Percentiles rank a stretch among this genome's conserved stretches.
phyloP scores from a whole-genome alignment of 2,888 invertebrate species.

The Steinernema scapterisci region DNA sequence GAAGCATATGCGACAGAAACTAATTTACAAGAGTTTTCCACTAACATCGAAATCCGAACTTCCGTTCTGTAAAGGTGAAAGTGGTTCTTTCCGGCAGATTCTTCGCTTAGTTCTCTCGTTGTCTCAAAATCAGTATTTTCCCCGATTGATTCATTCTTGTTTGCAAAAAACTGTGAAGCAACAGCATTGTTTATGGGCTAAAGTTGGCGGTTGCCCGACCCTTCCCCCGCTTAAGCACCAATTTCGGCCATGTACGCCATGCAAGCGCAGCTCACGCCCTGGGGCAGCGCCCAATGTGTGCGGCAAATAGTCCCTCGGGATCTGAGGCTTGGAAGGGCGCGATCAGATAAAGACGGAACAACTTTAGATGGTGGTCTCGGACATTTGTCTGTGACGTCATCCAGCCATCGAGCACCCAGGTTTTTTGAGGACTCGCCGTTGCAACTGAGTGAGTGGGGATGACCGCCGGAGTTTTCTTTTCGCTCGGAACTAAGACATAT shows the following conservation, averaged over 20 bases:
- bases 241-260: conserved; percentile 4
- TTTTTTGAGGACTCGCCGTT: background rate
- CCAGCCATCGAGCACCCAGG: conserved; percentile 9
- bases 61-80: no score
- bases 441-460: no score
- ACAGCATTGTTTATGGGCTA: conserved; percentile 14
- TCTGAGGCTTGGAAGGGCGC: conserved; percentile 1
- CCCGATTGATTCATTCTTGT: no score
- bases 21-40: no score
- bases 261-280: conserved; percentile 1
- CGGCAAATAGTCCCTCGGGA: conserved; percentile 30
- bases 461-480: background rate
- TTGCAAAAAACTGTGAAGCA: background rate
- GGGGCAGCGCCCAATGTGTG: conserved; percentile 6
- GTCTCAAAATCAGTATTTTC: no score
- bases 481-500: background rate
- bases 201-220: background rate
- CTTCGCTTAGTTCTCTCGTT: no score
- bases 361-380: conserved; percentile 25
- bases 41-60: no score
- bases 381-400: conserved; percentile 28
- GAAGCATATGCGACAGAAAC: no score
- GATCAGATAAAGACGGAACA: conserved; percentile 32
- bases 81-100: no score
- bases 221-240: background rate